Evolutionary conservation across 2,888 invertebrate genomes (phyloP), one percentile per base, ranked within the genome.

Genomic region (Fragum whitleyi): DNA sequence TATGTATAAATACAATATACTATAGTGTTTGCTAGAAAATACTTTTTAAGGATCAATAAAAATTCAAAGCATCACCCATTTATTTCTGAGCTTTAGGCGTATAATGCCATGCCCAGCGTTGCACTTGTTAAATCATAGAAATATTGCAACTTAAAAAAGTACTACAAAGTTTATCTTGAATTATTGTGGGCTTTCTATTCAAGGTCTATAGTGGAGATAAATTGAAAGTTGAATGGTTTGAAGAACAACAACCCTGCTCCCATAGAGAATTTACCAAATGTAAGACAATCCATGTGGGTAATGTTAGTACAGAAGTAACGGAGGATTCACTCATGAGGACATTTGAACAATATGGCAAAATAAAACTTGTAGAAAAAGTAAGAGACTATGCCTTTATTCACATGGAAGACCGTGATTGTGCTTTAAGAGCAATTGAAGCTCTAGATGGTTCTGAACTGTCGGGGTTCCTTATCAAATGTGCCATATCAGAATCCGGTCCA

Each of bases 311-410:
- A 0, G 74, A 77, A 1, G 76, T 82, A 0, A 82, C 42, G 5
- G 80, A 82, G 36, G 82, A 85, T 32, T 42, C 74, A 19, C 70
- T 85, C 7, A 67, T 76, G 21, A 53, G 68, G 29, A 80, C 73
- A 47, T 85, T 85, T 59, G 85, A 85, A 51, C 65, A 39, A n/a
- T 76, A 75, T 23, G 85, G 85, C 1, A 80, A 82, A 42, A 47
- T 85, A 6, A 62, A 61, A 29, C 70, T 78, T 14, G 82, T 85
- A 0, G 78, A 85, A 55, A 82, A 80, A 71, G 85, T 85, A 2
- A 55, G 80, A 6, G 85, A 85, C 65, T 85, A 82, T 42, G 82
- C 77, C 7, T 85, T 85, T 28, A 62, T 85, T 6, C 85, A 85
- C 67, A 82, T 76, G 29, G 82, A 82, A n/a, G 68, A 78, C 7